Base-by-base conservation (phyloP, 2,888 invertebrate species). In the Rhingia rostrata region DNA sequence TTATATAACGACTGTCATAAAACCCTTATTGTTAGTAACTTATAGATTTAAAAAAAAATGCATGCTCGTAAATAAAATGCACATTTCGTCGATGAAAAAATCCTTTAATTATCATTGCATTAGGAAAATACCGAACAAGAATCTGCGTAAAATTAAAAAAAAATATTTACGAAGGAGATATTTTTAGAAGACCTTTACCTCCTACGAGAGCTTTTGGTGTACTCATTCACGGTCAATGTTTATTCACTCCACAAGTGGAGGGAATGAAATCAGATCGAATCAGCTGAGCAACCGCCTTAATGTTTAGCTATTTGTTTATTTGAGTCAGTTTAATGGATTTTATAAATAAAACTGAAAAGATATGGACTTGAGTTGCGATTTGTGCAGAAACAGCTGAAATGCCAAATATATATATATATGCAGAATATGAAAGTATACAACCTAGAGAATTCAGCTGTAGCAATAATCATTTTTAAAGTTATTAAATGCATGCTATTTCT, bases 161-260 rank as follows among this genome's bases (percentile, higher is more conserved):
- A 32, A 12, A 39, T 12, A 56, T 54, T 64, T 63, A 45, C 54
- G 39, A 64, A 64, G 39, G n/a, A 12, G 49, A 6, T 77, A 77
- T 77, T 69, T 77, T 77, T 77, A 77, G 77, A 69, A 67, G 77
- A 49, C 67, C 67, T 77, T 69, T 77, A 54, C 77, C 61, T 69
- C 77, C 67, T 61, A 77, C 77, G 53, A 69, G 7, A 77, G 45
- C 41, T 47, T 47, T 67, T 3, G 43, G 6, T 53, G 39, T 58
- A 67, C 51, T 10, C 66, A 83, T 83, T 83, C 78, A 83, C 67
- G 82, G 82, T 63, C 82, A 83, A 78, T 73, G 78, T 73, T 33
- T 33, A 53, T 53, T 53, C 53, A 53, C 53, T 53, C 53, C 53
- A 33, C 35, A 22, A 33, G 22, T 53, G 10, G 33, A 35, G 32